Evolutionary conservation across 1,140 invertebrate species (phyloP), one percentile per base, ranked within the genome.

Genomic region (Drosophila ohnishii): DNA sequence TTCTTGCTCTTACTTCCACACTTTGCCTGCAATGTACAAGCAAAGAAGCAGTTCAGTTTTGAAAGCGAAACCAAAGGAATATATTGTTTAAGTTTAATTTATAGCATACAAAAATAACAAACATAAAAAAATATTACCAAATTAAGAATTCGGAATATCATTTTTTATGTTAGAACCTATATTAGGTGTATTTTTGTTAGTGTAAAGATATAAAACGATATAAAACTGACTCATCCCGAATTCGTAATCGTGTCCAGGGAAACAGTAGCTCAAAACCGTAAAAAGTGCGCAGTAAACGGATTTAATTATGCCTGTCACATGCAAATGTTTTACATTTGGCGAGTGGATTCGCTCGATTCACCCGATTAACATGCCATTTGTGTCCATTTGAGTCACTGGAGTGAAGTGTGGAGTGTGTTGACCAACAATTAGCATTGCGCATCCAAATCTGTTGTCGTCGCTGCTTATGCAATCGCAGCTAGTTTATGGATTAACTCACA

Each of bases 241-340:
- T 44, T n/a, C 79, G 28, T 22, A 47, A n/a, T 37, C 50, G 42
- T 40, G 42, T 69, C 50, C 67, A 39, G 51, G 67, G 28, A 57
- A 48, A 72, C 69, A 79, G 83, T 76, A 86, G 78, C 75, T 56
- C 19, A 47, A 44, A 56, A 40, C 48, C 48, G 48, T 22, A 16
- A 64, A 55, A 86, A 85, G 69, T 86, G 78, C 82, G 78, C 82
- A 78, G 59, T 85, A 75, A 85, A 56, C 34, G 34, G 30, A 47
- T 78, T 85, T 75, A 75, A 78, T 72, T 85, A 87, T 87, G 78
- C 82, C 64, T 55, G 83, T 81, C 78, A 81, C 81, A 86, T 86
- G 74, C 67, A 66, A 85, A 87, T 82, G 60, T 63, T 75, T 72
- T 78, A 84, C 77, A 85, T 85, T 84, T 75, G 72, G 81, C 59